phyloP scores from a whole-genome alignment of 2,113 vertebrate species.

The Cepphus grylle region DNA sequence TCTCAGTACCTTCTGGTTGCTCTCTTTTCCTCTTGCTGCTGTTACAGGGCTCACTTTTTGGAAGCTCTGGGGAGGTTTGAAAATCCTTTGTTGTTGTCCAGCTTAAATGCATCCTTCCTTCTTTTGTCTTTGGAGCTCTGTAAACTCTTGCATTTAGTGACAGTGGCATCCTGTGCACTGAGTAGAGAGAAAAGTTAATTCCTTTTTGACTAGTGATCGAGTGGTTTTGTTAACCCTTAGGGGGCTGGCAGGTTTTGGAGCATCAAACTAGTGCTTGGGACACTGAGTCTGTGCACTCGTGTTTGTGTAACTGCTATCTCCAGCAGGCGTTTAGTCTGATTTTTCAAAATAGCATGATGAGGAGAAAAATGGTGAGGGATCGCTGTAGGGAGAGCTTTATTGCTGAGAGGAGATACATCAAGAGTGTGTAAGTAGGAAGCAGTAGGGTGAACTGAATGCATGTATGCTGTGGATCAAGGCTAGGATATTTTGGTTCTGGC shows the following conservation, averaged over 20 bases:
- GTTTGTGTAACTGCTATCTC: neutral
- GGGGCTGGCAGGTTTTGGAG: neutral
- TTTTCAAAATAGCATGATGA: neutral
- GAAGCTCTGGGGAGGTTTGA: neutral
- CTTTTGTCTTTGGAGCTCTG: neutral
- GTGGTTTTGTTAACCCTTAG: conserved; percentile 61
- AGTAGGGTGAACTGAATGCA: neutral
- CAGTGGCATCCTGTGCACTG: neutral
- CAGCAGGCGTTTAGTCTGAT: neutral
- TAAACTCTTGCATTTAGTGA: neutral
- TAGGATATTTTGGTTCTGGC: neutral
- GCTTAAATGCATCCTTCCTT: neutral
- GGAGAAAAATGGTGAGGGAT: neutral
- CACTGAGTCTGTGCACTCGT: rapidly evolving
- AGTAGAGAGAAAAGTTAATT: conserved; percentile 67
- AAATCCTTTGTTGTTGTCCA: neutral
- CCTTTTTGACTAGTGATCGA: neutral
- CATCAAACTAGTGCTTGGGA: neutral
- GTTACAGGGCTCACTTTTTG: conserved; percentile 1
- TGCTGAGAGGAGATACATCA: neutral
- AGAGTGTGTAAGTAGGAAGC: neutral
- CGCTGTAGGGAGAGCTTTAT: neutral
- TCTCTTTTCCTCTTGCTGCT: neutral
- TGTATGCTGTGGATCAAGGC: neutral
- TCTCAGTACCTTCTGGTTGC: neutral